A percentile compares a stretch with the other conserved stretches of the same genome.
Evolutionary conservation across 2,797 vertebrate species (phyloP).

Genomic region (Setipinna tenuifilis): DNA sequence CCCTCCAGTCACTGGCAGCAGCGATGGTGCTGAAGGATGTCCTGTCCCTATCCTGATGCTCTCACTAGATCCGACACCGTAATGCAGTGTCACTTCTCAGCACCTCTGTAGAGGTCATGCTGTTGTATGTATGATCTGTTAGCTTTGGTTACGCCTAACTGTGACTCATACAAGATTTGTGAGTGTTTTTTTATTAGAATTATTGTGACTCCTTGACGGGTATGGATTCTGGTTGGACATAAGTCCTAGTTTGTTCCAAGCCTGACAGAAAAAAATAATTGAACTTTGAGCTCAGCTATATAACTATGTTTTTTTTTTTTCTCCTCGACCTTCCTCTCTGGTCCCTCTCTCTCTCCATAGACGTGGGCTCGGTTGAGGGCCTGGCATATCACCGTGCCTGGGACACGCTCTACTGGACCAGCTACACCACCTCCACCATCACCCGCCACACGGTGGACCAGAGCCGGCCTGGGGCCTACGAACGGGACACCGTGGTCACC

Average conservation of each 20-base stretch:
- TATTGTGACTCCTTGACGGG: too few species aligned
- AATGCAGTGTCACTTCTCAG: background rate
- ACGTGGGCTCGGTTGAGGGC: slow-evolving; percentile 95
- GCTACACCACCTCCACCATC: slow-evolving; percentile 97
- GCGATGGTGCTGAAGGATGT: background rate
- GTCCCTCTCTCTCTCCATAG: slow-evolving; percentile 65
- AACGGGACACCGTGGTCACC: slow-evolving; percentile 93
- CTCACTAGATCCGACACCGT: background rate
- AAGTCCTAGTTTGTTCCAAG: too few species aligned
- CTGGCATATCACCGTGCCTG: slow-evolving; percentile 93
- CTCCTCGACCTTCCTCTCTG: background rate
- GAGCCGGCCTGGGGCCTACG: slow-evolving; percentile 85
- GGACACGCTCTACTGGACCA: slow-evolving; percentile 98
- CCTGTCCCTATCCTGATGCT: background rate
- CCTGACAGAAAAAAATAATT: too few species aligned
- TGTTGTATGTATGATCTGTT: background rate
- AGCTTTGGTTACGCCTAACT: background rate
- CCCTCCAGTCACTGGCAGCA: background rate
- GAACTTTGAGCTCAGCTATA: background rate
- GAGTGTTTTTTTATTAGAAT: too few species aligned
- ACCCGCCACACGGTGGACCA: slow-evolving; percentile 97
- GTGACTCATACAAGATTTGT: background rate
- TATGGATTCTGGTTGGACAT: too few species aligned
- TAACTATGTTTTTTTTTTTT: too few species aligned
- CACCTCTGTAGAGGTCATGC: background rate